Base-by-base conservation (phyloP, 2,797 vertebrate species). In the Diplodus sargus region DNA sequence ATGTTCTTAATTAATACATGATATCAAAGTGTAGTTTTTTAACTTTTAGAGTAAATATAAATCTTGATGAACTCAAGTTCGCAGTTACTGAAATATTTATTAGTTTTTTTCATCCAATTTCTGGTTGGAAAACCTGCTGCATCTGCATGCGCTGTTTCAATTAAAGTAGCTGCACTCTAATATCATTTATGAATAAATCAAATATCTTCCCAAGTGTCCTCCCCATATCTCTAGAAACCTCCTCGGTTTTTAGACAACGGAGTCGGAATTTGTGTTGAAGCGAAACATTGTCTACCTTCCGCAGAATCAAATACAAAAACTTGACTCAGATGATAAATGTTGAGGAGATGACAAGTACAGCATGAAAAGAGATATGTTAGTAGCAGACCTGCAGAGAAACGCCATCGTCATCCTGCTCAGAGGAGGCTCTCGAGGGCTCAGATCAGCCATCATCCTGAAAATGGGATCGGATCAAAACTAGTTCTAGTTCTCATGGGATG, bases 61-160 rank as follows among this genome's bases (percentile, higher is more conserved):
- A 60, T 78, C 25, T 72, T 65, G 23, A 34, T 25, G 45, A 65
- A 28, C 42, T 76, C 51, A n/a, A 9, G 51, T 60, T 70, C 49
- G 16, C 16, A 8, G 23, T n/a, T 54, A 54, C 18, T 72, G 6
- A 53, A 81, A 67, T 77, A 77, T 79, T 39, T 56, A 74, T 70
- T 57, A 7, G 11, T 57, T 57, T 68, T 84, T 28, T 28, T 48
- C 2, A 2, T 23, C 12, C 8, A 34, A 15, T 43, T 49, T 73
- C 51, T 73, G 7, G 17, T 59, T 28, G 45, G 28, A 39, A 69
- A 68, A 64, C 25, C 43, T 15, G 45, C 9, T 47, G 69, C 72
- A 39, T 70, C 4, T 2, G 9, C 51, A 58, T n/a, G 28, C 8
- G 9, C 11, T 20, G 39, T 34, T 76, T 63, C 51, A 74, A 15